Evolutionary conservation across 2,797 vertebrate species (phyloP), one percentile per base, ranked within the genome.

Genomic region (Borostomias antarcticus): DNA sequence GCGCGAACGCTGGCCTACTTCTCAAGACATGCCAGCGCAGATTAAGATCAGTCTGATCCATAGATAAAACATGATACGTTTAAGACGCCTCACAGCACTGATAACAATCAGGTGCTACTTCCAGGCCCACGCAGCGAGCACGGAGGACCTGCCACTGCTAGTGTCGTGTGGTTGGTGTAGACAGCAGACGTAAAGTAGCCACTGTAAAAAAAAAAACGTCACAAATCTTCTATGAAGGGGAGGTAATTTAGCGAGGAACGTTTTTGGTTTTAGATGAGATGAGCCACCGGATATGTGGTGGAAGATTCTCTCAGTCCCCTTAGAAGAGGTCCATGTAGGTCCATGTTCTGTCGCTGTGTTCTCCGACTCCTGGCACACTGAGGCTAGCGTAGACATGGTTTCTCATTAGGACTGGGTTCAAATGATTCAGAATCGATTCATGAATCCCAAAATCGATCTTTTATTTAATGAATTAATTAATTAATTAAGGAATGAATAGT

Each of bases 1-100:
- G n/a, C n/a, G n/a, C 3, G 4, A 66, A 15, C 33, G 3, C n/a
- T 50, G 62, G 51, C 73, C 76, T 77, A 75, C 64, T 73, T 84
- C 23, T 25, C 7, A 51, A 58, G n/a, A 30, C 13, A 57, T 51
- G n/a, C 6, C 17, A 28, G 13, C 25, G 35, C 26, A 7, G 19
- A 67, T 33, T 11, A 11, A n/a, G 4, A 58, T 40, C 65, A 10
- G 25, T 51, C n/a, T n/a, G n/a, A 1, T 30, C 26, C 50, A 19
- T 58, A 72, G 23, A 73, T 47, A 4, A 58, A 62, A 72, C 25
- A 10, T 1, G 61, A 50, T 51, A 37, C 29, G 0, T 57, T 73
- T 63, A 2, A 10, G 5, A 1, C 32, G 35, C 53, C 9, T 58
- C 23, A 0, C 62, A 0, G 45, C 19, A 26, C 5, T 0, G 74